Evolutionary conservation across 2,888 invertebrate species (phyloP), one percentile per base, ranked within the genome.

Genomic region (Panzeria rudis): DNA sequence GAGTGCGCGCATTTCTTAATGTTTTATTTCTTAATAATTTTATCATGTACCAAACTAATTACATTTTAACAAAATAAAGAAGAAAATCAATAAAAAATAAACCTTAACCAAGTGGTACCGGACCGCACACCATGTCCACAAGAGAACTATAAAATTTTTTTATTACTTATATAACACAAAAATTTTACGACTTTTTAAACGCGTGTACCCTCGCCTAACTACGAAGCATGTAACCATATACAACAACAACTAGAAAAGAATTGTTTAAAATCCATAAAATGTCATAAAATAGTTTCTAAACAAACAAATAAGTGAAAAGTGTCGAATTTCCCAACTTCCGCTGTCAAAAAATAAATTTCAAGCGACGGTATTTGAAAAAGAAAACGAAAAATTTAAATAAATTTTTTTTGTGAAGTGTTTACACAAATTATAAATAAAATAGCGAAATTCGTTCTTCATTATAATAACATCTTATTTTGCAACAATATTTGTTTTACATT

Each of bases 141-240:
- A 47, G 25, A 20, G 50, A 44, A 17, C 54, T 35, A 69, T 54
- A 44, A 44, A 62, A 73, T n/a, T 62, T 71, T 62, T 71, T 83
- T 84, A 84, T 82, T 79, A 38, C 78, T 79, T 84, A 72, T 68
- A 72, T 29, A 83, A 52, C 44, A 41, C 38, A 69, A 71, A n/a
- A 52, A 41, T 83, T 86, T 84, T 69, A 79, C 41, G 83, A 77
- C 69, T 72, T 84, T 77, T 69, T 81, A 72, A 82, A 78, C 80
- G 62, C 72, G 82, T 80, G 84, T 79, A 81, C 81, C 73, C 54
- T 71, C 23, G 61, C 75, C 69, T 83, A 62, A 25, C 80, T 69
- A 76, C 50, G 75, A 52, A 64, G 72, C 84, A 77, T 68, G 76
- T 32, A 54, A 62, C 52, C 75, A 66, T 23, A 56, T 38, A 52